A percentile compares a stretch with the other conserved stretches of the same genome.
phyloP scores from a whole-genome alignment of 2,797 vertebrate genomes.

The Cygnus olor region DNA sequence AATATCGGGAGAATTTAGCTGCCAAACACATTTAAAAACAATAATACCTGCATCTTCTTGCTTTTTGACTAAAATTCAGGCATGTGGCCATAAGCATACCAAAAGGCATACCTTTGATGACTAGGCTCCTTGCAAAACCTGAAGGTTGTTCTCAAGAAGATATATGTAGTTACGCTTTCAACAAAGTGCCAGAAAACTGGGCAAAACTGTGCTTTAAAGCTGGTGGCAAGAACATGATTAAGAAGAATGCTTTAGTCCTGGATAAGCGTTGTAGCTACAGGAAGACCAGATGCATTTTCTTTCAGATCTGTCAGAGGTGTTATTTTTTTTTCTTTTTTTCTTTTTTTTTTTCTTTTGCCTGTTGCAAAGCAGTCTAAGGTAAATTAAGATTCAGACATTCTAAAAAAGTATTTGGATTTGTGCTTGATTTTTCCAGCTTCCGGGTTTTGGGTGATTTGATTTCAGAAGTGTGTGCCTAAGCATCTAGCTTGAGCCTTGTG shows the following conservation, averaged over 20 bases:
- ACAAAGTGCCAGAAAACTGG: neutral
- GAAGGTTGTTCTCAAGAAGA: neutral
- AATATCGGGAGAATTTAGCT: neutral
- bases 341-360: neutral
- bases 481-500: neutral
- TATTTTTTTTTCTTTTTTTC: neutral
- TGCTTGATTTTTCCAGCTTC: neutral
- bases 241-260: neutral
- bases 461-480: neutral
- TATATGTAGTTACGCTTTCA: neutral
- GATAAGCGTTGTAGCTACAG: neutral
- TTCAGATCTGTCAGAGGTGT: neutral
- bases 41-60: neutral
- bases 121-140: conserved; percentile 5
- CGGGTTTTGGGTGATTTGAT: neutral
- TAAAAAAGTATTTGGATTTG: neutral
- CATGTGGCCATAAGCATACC: neutral
- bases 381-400: neutral
- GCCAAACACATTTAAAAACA: neutral
- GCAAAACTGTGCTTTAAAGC: neutral
- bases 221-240: neutral
- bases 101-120: neutral
- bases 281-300: neutral
- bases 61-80: neutral
- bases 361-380: neutral